phyloP scores from a whole-genome alignment of 2,113 vertebrate species.

The Plectropomus leopardus region DNA sequence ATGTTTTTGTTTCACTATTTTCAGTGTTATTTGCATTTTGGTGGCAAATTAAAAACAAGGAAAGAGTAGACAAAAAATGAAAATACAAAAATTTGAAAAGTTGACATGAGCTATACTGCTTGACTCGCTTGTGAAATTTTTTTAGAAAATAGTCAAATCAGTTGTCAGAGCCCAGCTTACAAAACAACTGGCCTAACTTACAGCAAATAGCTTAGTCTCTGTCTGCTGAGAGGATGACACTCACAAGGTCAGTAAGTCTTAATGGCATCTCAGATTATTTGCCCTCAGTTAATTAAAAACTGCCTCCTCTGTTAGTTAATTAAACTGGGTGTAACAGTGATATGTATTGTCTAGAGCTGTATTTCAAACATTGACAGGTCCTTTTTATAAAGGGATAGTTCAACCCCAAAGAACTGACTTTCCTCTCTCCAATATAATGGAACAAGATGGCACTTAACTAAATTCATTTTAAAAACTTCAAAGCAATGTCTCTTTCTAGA shows the following conservation, averaged over 20 bases:
- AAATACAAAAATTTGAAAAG: too few relatives aligned
- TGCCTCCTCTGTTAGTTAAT: not conserved
- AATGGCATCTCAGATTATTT: not conserved
- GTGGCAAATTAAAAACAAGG: not conserved
- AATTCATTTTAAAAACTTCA: too few relatives aligned
- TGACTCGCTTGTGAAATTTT: too few relatives aligned
- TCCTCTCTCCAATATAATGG: too few relatives aligned
- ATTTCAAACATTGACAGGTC: too few relatives aligned
- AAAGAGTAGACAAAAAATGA: not conserved
- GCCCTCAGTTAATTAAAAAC: conserved; percentile 9
- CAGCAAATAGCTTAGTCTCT: not conserved
- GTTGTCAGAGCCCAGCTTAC: not conserved
- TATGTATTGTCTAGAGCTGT: too few relatives aligned
- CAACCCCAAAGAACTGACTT: too few relatives aligned
- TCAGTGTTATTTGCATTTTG: not conserved
- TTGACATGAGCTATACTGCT: too few relatives aligned
- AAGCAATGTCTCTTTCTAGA: too few relatives aligned
- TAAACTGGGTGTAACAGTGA: not conserved
- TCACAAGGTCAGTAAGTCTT: not conserved
- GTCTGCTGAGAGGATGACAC: not conserved
- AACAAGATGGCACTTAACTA: too few relatives aligned
- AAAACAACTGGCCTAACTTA: not conserved
- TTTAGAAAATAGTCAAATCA: not conserved
- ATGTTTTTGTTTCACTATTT: too few relatives aligned
- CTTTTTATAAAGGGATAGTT: too few relatives aligned